Percentiles rank a stretch among this genome's conserved stretches.
Evolutionary conservation across 2,888 invertebrate species (phyloP).

Genomic region (Thera britannica): DNA sequence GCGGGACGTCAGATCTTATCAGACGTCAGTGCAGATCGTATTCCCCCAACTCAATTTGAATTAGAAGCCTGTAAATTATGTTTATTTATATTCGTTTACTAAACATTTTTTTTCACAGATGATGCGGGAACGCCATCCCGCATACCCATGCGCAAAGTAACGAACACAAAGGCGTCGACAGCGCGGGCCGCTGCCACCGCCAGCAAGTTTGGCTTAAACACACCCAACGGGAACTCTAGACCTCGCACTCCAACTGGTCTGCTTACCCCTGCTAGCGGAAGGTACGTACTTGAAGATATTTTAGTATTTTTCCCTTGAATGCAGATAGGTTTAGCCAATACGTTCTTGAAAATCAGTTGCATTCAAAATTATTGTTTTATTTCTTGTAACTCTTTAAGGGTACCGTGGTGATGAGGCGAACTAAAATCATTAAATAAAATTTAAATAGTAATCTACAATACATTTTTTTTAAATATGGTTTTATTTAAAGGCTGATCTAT

Average conservation of each 20-base stretch:
- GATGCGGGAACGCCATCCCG: constrained; percentile 91
- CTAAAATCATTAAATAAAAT: no score
- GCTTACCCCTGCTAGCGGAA: constrained; percentile 90
- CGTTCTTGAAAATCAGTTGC: neutral
- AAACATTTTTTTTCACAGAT: constrained; percentile 72
- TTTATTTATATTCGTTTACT: neutral
- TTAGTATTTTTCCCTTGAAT: constrained; percentile 4
- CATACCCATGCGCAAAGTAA: constrained; percentile 90
- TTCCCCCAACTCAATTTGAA: no score
- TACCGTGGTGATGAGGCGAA: no score
- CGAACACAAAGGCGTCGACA: constrained; percentile 83
- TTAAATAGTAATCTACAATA: no score
- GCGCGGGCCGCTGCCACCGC: constrained; percentile 86
- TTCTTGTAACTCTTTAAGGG: no score
- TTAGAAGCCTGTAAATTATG: neutral
- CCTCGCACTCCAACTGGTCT: constrained; percentile 92
- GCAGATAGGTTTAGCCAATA: constrained; percentile 21
- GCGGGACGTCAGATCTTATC: no score
- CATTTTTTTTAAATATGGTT: no score
- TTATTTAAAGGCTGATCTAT: constrained; percentile 3
- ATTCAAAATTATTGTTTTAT: no score
- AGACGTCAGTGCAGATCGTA: no score
- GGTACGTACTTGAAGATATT: constrained; percentile 76
- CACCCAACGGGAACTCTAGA: constrained; percentile 87
- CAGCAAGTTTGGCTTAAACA: constrained; percentile 82